Conservation (phyloP, 2,113 vertebrate genomes). For the Cryptotis parvus region DNA sequence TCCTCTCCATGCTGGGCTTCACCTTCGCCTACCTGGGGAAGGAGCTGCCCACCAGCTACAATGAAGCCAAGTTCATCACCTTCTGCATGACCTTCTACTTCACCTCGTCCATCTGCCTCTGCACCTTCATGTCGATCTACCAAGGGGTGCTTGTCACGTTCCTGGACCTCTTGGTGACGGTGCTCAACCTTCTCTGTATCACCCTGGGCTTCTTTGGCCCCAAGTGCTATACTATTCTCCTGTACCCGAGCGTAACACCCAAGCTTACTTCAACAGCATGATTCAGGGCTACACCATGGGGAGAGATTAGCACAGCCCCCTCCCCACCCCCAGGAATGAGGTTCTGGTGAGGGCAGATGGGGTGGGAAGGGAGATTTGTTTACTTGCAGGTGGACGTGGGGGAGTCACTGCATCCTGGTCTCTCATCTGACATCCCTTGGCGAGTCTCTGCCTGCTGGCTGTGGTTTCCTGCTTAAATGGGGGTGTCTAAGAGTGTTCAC, state of each 20-base stretch:
- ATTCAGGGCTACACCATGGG: slow-evolving; percentile 83
- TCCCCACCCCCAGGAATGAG: rapidly evolving
- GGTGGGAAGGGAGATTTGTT: neutral
- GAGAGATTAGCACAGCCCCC: slow-evolving; percentile 10
- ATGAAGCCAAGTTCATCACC: slow-evolving; percentile 91
- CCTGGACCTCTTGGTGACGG: slow-evolving; percentile 11
- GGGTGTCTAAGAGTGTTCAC: neutral
- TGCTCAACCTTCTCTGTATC: slow-evolving; percentile 78
- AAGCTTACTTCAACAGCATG: slow-evolving; percentile 75
- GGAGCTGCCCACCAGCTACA: slow-evolving; percentile 93
- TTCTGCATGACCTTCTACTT: slow-evolving; percentile 90
- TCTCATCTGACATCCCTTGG: neutral
- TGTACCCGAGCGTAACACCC: slow-evolving; percentile 69
- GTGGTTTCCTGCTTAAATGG: neutral
- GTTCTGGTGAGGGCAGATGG: too few relatives aligned
- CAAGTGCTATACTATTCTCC: slow-evolving; percentile 81
- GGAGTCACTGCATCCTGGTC: rapidly evolving
- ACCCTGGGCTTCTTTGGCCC: slow-evolving; percentile 80
- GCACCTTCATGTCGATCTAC: slow-evolving; percentile 88
- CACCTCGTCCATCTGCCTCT: slow-evolving; percentile 89
- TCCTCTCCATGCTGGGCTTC: slow-evolving; percentile 89
- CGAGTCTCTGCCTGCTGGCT: neutral
- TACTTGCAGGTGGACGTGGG: rapidly evolving
- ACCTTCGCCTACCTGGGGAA: slow-evolving; percentile 91
- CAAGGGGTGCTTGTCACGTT: slow-evolving; percentile 78